Percentiles rank a stretch among this genome's conserved stretches.
These are phyloP conservation scores for Sebastes cheni DNA, from an alignment of 2,797 vertebrate genomes.

Conservation along the genomic window DNA sequence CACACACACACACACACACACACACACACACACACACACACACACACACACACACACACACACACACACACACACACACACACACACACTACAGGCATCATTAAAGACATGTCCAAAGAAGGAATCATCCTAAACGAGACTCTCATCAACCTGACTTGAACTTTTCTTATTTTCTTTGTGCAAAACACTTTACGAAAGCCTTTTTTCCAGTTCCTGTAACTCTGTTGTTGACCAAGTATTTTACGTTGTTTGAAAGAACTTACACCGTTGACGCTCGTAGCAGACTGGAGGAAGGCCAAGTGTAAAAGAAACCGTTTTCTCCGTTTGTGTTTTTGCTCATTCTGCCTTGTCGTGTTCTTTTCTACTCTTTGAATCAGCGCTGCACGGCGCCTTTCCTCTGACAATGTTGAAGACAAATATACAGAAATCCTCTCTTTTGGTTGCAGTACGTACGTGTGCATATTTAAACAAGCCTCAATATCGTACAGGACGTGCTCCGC, in stretches of 20 bases:
- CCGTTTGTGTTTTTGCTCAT: constrained; percentile 16
- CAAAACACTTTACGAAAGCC: not conserved
- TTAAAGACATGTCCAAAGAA: constrained; percentile 69
- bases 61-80: too few relatives aligned
- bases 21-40: too few relatives aligned
- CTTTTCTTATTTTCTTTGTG: constrained; percentile 1
- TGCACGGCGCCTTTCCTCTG: constrained; percentile 40
- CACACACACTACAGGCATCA: not conserved
- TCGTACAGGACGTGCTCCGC: not conserved
- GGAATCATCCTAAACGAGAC: constrained; percentile 39
- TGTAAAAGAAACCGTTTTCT: not conserved
- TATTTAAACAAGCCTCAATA: constrained; percentile 51
- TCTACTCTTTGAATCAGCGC: constrained; percentile 63
- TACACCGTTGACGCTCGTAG: not conserved
- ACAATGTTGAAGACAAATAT: constrained; percentile 45
- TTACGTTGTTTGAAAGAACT: not conserved
- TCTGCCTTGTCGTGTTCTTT: constrained; percentile 13
- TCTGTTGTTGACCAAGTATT: not conserved
- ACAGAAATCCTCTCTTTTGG: constrained; percentile 32
- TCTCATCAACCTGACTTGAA: constrained; percentile 52
- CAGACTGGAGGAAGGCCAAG: not conserved
- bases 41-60: too few relatives aligned
- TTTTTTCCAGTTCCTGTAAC: constrained; percentile 13
- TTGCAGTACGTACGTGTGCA: constrained; percentile 54
- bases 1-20: too few relatives aligned